These are phyloP conservation scores for Cerastis leucographa DNA, from an alignment of 2,888 invertebrate species.

Conservation along the genomic window DNA sequence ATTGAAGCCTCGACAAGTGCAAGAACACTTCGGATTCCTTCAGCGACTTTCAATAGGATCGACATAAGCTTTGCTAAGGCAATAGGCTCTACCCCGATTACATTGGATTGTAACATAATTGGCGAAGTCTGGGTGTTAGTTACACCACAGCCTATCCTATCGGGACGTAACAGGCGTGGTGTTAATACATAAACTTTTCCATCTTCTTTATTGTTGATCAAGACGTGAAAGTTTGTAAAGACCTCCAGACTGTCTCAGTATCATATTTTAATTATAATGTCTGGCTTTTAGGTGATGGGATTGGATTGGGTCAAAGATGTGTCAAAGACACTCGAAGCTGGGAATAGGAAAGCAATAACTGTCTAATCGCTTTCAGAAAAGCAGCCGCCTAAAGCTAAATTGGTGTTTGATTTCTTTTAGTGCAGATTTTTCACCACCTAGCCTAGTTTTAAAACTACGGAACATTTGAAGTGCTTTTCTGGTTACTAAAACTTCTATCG, in stretches of 20 bases:
- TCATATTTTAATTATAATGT: not conserved
- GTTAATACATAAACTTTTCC: not conserved
- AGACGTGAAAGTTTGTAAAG: not conserved
- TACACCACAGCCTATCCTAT: not conserved
- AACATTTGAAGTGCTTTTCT: conserved; percentile 8
- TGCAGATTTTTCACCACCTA: conserved; percentile 13
- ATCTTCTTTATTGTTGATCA: not conserved
- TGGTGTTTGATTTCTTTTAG: conserved; percentile 29
- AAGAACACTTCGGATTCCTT: not conserved
- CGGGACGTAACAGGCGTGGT: not conserved
- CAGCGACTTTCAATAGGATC: not conserved
- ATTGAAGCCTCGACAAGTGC: not conserved
- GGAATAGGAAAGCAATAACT: conserved; percentile 10
- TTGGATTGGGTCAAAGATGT: not conserved
- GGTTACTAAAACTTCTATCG: conserved; percentile 2
- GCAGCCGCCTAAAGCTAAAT: conserved; percentile 11
- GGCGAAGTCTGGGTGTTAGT: not conserved
- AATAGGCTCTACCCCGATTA: not conserved
- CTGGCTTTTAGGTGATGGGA: not conserved
- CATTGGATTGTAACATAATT: not conserved
- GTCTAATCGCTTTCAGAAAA: conserved; percentile 24
- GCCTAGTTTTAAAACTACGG: conserved; percentile 7
- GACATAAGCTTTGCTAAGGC: not conserved
- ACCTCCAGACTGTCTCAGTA: conserved; percentile 11
- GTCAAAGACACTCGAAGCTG: conserved; percentile 4